These are phyloP conservation scores for Seriola dumerili DNA, from an alignment of 2,113 vertebrate species.

Conservation along the genomic window DNA sequence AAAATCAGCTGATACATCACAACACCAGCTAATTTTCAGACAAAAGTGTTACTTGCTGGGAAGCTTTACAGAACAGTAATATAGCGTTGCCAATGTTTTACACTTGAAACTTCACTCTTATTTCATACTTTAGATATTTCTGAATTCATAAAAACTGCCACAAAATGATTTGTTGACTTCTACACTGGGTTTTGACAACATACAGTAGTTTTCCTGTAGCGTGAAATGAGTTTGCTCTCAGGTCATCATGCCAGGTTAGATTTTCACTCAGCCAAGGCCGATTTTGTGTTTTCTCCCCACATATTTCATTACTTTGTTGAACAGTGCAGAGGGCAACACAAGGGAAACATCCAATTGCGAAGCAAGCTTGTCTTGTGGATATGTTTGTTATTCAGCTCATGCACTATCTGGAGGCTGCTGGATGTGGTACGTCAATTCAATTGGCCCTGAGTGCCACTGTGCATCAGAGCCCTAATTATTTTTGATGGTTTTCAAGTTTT, in stretches of 20 bases:
- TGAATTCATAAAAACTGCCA: neutral
- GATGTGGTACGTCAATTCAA: slow-evolving; percentile 83
- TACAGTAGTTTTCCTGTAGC: slow-evolving; percentile 9
- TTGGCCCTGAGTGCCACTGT: slow-evolving; percentile 81
- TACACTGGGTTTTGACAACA: slow-evolving; percentile 8
- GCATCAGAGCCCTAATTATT: slow-evolving; percentile 77
- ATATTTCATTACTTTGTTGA: slow-evolving; percentile 63
- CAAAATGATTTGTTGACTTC: slow-evolving; percentile 4
- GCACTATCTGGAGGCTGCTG: slow-evolving; percentile 80
- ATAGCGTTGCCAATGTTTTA: slow-evolving; percentile 2
- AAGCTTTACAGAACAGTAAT: neutral
- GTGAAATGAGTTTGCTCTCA: slow-evolving; percentile 47
- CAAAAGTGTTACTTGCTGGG: neutral
- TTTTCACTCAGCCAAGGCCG: slow-evolving; percentile 39
- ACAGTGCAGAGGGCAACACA: slow-evolving; percentile 63
- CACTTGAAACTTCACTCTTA: neutral
- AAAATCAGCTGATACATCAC: neutral
- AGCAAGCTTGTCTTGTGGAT: slow-evolving; percentile 78
- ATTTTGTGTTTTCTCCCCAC: slow-evolving; percentile 45
- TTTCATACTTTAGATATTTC: neutral
- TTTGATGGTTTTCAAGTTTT: slow-evolving; percentile 77
- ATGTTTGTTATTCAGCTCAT: slow-evolving; percentile 85
- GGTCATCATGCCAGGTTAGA: slow-evolving; percentile 54
- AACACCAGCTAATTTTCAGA: slow-evolving; percentile 2
- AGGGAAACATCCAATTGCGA: slow-evolving; percentile 75